Percentiles rank a stretch among this genome's conserved stretches.
Conservation (phyloP, 2,888 invertebrate genomes). For the Apodemia duryi region DNA sequence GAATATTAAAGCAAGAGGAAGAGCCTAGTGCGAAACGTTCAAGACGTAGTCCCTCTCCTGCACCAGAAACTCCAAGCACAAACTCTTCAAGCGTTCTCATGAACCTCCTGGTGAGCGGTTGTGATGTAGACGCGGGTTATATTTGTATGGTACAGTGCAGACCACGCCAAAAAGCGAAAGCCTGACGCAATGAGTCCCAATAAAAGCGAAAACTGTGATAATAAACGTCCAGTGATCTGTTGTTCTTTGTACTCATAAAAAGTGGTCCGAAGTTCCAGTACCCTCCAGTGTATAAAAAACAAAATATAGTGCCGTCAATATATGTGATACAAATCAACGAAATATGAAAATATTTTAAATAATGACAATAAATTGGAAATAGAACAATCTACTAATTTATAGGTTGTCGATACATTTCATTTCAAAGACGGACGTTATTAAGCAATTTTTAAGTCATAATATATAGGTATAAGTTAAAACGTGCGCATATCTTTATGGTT, state of each 20-base stretch:
- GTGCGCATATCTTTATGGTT: slow-evolving; percentile 71
- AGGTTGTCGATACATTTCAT: slow-evolving; percentile 31
- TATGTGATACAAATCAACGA: slow-evolving; percentile 54
- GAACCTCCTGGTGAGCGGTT: slow-evolving; percentile 97
- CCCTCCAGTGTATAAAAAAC: slow-evolving; percentile 42
- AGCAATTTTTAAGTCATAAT: slow-evolving; percentile 55
- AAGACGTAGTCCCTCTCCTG: slow-evolving; percentile 64
- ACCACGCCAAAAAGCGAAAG: slow-evolving; percentile 72
- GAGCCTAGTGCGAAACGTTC: slow-evolving; percentile 60
- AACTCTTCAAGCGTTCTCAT: slow-evolving; percentile 91
- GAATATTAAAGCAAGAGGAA: slow-evolving; percentile 62
- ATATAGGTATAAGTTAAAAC: slow-evolving; percentile 53
- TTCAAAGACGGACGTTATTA: slow-evolving; percentile 39
- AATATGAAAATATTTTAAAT: slow-evolving; percentile 7
- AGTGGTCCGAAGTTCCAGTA: slow-evolving; percentile 28
- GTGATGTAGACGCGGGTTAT: slow-evolving; percentile 96
- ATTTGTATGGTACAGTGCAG: slow-evolving; percentile 88
- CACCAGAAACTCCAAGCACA: slow-evolving; percentile 48
- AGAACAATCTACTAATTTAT: slow-evolving; percentile 29
- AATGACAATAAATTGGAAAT: slow-evolving; percentile 38
- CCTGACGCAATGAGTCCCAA: slow-evolving; percentile 46
- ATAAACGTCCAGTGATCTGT: slow-evolving; percentile 71
- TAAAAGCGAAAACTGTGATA: slow-evolving; percentile 68
- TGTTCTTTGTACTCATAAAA: slow-evolving; percentile 33
- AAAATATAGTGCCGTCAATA: slow-evolving; percentile 56